Percentiles rank a stretch among this genome's conserved stretches.
These are phyloP conservation scores for Panagrolaimus sp. DNA, from an alignment of 1,140 invertebrate genomes.

Conservation along the genomic window DNA sequence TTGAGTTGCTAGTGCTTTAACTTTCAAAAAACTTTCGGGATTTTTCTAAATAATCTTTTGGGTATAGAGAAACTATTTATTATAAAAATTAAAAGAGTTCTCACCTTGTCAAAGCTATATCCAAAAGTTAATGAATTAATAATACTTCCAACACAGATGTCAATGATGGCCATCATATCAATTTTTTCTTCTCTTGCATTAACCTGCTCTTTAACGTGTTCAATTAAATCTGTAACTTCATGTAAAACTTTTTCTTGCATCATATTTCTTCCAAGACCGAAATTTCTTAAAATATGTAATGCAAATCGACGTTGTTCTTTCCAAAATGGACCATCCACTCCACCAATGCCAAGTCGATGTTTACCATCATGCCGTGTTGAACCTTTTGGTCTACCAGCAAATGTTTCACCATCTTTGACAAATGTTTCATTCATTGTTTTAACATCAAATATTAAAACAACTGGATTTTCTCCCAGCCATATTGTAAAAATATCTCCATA, in stretches of 20 bases:
- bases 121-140: too few relatives aligned
- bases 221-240: not conserved
- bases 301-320: slow-evolving; percentile 21
- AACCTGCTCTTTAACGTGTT: not conserved
- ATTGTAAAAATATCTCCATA: slow-evolving; percentile 27
- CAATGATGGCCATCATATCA: not conserved
- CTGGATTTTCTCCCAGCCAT: slow-evolving; percentile 28
- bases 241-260: slow-evolving; percentile 21
- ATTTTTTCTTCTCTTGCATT: not conserved
- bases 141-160: not conserved
- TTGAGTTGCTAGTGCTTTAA: not conserved
- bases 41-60: slow-evolving; percentile 3
- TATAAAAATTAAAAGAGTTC: too few relatives aligned
- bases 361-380: not conserved
- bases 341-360: slow-evolving; percentile 12
- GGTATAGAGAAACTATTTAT: too few relatives aligned
- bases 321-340: not conserved
- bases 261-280: slow-evolving; percentile 16
- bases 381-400: slow-evolving; percentile 19
- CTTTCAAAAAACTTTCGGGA: not conserved
- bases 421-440: slow-evolving; percentile 27
- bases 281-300: slow-evolving; percentile 23
- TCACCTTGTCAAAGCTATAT: not conserved
- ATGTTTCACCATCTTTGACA: slow-evolving; percentile 28
- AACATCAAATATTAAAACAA: slow-evolving; percentile 27